Evolutionary conservation across 2,113 vertebrate species (phyloP), one percentile per base, ranked within the genome.

Genomic region (Pitta sordida): DNA sequence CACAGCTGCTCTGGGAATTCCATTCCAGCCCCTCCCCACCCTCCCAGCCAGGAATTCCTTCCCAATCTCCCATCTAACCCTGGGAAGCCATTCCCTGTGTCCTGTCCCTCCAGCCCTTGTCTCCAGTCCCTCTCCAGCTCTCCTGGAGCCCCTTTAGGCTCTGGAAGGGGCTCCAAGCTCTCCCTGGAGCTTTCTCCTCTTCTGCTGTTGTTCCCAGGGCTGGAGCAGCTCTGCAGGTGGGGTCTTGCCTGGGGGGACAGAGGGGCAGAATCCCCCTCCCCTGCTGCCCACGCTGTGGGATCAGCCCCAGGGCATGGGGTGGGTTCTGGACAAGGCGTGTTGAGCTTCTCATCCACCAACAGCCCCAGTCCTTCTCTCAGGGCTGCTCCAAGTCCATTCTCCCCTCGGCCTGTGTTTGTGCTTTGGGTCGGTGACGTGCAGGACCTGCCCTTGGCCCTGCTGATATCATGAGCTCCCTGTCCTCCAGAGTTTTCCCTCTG

Each of bases 11-110:
- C 59, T 74, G 82, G 59, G 27, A 0, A 71, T 0, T 0, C 79
- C 0, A 0, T 10, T 0, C 67, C 67, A 71, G 80, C 0, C 0
- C 23, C 44, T 69, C 1, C 4, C 15, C 37, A 24, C 29, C 49
- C 18, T 55, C 3, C 0, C 51, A 65, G 34, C 2, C 1, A 70
- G 3, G 1, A 62, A 71, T 62, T 53, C 22, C 48, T 36, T 1
- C 52, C 70, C 51, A 56, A 20, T 9, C 1, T 75, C 59, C 70
- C 34, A 74, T 1, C 69, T 23, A 7, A 0, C 6, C 5, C 51
- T 52, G 23, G 20, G 30, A 3, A 58, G 10, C 53, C 71, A 59
- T 52, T 52, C 37, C 27, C 83, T 43, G 16, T 3, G 52, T 68
- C 7, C 71, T 86, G 62, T 52, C 62, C 62, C 73, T 22, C 5